Percentiles rank a stretch among this genome's conserved stretches.
Evolutionary conservation across 2,888 invertebrate species (phyloP).

Genomic region (Xylota sylvarum): DNA sequence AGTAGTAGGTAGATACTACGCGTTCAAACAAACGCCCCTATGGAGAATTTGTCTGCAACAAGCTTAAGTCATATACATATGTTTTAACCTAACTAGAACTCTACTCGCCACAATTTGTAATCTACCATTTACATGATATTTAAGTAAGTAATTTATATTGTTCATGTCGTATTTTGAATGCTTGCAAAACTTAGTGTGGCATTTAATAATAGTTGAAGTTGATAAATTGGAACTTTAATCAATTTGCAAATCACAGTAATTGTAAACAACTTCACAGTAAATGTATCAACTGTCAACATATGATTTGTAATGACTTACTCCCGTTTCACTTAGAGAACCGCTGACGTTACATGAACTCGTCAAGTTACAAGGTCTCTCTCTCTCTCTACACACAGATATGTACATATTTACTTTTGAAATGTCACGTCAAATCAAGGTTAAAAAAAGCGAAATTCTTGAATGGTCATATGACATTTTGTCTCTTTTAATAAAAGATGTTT

Average conservation of each 20-base stretch:
- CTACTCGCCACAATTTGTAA: background rate
- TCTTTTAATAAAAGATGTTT: background rate
- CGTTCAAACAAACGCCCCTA: background rate
- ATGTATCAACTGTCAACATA: conserved; percentile 19
- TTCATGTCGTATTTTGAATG: background rate
- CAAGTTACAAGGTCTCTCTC: background rate
- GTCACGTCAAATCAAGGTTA: conserved; percentile 17
- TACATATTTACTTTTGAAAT: background rate
- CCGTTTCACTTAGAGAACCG: background rate
- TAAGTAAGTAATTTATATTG: background rate
- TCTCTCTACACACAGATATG: background rate
- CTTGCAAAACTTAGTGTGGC: background rate
- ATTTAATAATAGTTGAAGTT: background rate
- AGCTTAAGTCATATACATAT: too few species aligned
- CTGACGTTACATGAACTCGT: background rate
- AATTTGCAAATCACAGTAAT: conserved; percentile 6
- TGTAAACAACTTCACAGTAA: conserved; percentile 2
- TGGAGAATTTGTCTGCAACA: too few species aligned
- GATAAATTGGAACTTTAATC: background rate
- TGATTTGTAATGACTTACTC: conserved; percentile 6
- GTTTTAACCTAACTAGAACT: background rate
- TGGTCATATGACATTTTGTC: background rate
- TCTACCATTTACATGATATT: background rate
- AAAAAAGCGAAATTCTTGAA: background rate
- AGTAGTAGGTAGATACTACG: background rate